phyloP scores from a whole-genome alignment of 2,113 vertebrate species.

The Sceloporus undulatus region DNA sequence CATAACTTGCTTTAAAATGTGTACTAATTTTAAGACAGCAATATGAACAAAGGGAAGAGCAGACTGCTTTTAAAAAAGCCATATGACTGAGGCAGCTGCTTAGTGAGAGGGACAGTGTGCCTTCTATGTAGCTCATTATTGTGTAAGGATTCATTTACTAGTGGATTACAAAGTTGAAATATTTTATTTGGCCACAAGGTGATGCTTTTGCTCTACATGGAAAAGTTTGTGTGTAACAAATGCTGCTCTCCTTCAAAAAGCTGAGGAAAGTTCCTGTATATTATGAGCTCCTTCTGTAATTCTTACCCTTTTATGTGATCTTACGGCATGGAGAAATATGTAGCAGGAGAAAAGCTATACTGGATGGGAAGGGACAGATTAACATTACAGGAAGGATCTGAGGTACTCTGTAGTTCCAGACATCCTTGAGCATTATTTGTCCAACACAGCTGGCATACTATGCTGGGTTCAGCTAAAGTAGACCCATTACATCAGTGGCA shows the following conservation, averaged over 20 bases:
- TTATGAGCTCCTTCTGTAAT: neutral
- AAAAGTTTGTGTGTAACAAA: neutral
- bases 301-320: neutral
- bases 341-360: neutral
- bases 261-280: too few species aligned
- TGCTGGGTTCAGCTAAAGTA: too few species aligned
- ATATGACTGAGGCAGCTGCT: neutral
- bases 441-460: neutral
- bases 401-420: neutral
- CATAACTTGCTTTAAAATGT: neutral
- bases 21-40: too few species aligned
- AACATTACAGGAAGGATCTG: neutral
- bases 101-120: neutral
- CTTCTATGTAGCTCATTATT: too few species aligned
- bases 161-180: conserved; percentile 3
- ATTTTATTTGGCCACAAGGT: conserved; percentile 37
- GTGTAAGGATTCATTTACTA: neutral
- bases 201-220: conserved; percentile 61
- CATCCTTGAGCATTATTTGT: neutral
- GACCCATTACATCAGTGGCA: too few species aligned
- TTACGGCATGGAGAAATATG: neutral
- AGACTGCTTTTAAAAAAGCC: rapidly evolving
- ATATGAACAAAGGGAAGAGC: rapidly evolving
- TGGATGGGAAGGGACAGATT: neutral
- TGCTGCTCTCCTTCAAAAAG: too few species aligned